These are phyloP conservation scores for Protodeltote pygarga DNA, from an alignment of 2,888 invertebrate species.

Conservation along the genomic window DNA sequence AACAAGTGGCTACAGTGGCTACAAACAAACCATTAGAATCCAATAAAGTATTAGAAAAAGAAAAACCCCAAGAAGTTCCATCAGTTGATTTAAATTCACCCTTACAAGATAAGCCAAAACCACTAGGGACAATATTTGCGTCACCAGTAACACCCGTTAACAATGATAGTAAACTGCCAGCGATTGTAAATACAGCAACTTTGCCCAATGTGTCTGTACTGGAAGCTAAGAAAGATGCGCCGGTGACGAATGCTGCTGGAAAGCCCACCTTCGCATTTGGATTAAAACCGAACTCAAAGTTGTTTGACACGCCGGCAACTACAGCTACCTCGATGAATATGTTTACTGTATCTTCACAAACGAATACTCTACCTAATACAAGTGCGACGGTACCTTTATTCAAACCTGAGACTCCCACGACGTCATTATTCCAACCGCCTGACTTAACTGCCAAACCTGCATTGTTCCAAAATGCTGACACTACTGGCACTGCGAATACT, in stretches of 20 bases:
- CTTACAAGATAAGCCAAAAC: slow-evolving; percentile 9
- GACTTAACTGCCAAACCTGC: slow-evolving; percentile 35
- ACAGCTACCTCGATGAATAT: slow-evolving; percentile 37
- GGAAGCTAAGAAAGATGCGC: slow-evolving; percentile 20
- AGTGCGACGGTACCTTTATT: slow-evolving; percentile 49
- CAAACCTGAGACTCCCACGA: slow-evolving; percentile 42
- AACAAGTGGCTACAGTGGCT: slow-evolving; percentile 29
- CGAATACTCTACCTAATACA: slow-evolving; percentile 14
- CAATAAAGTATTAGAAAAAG: slow-evolving; percentile 36
- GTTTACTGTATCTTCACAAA: slow-evolving; percentile 27
- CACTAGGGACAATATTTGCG: slow-evolving; percentile 8
- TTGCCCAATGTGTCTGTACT: slow-evolving; percentile 2
- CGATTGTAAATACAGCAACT: slow-evolving; percentile 1
- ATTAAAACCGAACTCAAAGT: slow-evolving; percentile 34
- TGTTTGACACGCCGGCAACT: slow-evolving; percentile 49
- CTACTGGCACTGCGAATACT: slow-evolving; percentile 27
- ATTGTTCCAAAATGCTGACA: slow-evolving; percentile 46
- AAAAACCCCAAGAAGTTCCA: slow-evolving; percentile 66
- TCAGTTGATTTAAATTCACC: slow-evolving; percentile 45
- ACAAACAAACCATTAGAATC: slow-evolving; percentile 30
- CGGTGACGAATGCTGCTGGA: too few relatives aligned
- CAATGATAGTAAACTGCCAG: slow-evolving; percentile 8
- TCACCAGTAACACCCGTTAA: slow-evolving; percentile 8
- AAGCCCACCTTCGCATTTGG: slow-evolving; percentile 50
- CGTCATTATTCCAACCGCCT: slow-evolving; percentile 53